These are phyloP conservation scores for Macrotrachela quadricornifera DNA, from an alignment of 1,140 invertebrate species.

Conservation along the genomic window DNA sequence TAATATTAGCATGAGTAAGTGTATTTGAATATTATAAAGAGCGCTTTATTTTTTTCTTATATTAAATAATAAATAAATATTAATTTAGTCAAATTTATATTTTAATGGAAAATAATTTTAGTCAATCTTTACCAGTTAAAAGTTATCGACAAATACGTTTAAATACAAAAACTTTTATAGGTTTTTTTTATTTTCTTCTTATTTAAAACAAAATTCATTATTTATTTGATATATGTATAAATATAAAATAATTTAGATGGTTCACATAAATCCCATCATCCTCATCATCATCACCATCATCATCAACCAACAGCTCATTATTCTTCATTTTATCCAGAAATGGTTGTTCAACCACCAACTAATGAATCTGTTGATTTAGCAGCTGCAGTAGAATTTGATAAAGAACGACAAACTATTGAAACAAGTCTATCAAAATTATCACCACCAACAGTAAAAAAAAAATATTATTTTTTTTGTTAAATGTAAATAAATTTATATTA, in stretches of 20 bases:
- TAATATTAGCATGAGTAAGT: conserved; percentile 10
- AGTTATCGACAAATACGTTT: no score
- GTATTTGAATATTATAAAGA: neutral
- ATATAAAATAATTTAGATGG: neutral
- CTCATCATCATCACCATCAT: neutral
- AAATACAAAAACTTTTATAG: no score
- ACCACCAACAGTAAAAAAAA: conserved; percentile 45
- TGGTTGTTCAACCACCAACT: neutral
- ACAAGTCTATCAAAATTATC: conserved; percentile 45
- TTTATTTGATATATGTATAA: neutral
- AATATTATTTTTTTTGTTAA: neutral
- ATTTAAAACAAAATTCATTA: no score
- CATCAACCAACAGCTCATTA: neutral
- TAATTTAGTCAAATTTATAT: no score
- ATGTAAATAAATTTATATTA: neutral
- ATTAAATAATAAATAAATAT: no score
- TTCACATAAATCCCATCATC: neutral
- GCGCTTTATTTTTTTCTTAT: no score
- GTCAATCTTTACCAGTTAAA: no score
- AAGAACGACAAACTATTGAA: conserved; percentile 19
- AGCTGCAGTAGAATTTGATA: conserved; percentile 15
- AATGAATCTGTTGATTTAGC: neutral
- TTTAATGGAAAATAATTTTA: no score
- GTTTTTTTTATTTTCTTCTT: no score
- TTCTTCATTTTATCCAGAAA: no score